Conservation (phyloP, 2,113 vertebrate species). For the Ochotona curzoniae region DNA sequence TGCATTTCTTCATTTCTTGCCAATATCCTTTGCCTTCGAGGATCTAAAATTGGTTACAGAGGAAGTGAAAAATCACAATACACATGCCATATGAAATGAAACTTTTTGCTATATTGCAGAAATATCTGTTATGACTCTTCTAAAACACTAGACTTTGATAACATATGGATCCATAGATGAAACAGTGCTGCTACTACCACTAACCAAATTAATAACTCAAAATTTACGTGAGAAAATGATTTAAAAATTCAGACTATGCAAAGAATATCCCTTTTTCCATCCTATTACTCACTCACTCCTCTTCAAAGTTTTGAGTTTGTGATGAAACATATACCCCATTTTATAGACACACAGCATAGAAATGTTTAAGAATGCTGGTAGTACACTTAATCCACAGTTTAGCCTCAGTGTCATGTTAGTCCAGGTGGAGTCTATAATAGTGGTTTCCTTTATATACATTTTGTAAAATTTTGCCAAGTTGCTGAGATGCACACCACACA, state of each 20-base stretch:
- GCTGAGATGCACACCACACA: background rate
- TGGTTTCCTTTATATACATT: background rate
- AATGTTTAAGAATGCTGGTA: background rate
- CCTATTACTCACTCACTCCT: background rate
- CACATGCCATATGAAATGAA: background rate
- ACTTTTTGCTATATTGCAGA: background rate
- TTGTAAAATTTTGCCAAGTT: slow-evolving; percentile 2
- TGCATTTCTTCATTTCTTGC: slow-evolving; percentile 21
- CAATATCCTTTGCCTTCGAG: background rate
- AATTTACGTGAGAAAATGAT: background rate
- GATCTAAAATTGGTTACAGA: background rate
- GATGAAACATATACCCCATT: background rate
- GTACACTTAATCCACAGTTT: background rate
- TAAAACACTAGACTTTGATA: background rate
- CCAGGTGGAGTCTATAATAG: background rate
- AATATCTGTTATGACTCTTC: background rate
- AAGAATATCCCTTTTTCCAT: background rate
- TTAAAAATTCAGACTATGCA: background rate
- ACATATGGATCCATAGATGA: background rate
- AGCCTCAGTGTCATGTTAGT: background rate
- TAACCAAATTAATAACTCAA: background rate
- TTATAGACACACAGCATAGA: background rate
- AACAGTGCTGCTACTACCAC: background rate
- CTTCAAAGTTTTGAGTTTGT: background rate
- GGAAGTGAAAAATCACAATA: background rate